Evolutionary conservation across 2,113 vertebrate genomes (phyloP), one percentile per base, ranked within the genome.

Genomic region (Coturnix japonica): DNA sequence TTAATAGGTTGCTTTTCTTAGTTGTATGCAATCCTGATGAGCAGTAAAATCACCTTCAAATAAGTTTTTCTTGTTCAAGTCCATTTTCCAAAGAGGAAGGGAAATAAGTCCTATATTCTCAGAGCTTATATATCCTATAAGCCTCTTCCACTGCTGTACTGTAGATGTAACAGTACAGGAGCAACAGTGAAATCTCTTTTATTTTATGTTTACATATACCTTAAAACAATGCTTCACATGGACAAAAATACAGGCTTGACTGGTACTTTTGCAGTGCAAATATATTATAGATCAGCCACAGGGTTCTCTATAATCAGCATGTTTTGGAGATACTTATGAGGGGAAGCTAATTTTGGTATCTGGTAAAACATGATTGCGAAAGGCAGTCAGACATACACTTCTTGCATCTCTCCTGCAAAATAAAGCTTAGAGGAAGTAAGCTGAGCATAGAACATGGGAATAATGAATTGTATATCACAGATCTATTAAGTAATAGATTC

Each of bases 51-150:
- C 44, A 53, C 7, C 19, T 79, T 57, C 9, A 65, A 51, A 46
- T 18, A 33, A 30, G 3, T 2, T 9, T 67, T 94, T 67, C 31
- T 35, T 28, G 6, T 61, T 70, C 33, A 53, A 65, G 35, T 56
- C 63, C 1, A 13, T 60, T 54, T 28, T 76, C 25, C 9, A 37
- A 26, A 54, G 46, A 21, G 10, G 0, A 1, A 1, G 10, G 10
- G 3, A n/a, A 59, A 66, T 25, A 9, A 4, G 9, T 37, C 35
- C 16, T 39, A 1, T 3, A n/a, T n/a, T n/a, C n/a, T n/a, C n/a
- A n/a, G n/a, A n/a, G n/a, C n/a, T n/a, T n/a, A n/a, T n/a, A n/a
- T n/a, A n/a, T n/a, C n/a, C n/a, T n/a, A n/a, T n/a, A n/a, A n/a
- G 18, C 10, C 33, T 73, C 59, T 26, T 14, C 67, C 61, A 19